Evolutionary conservation across 2,113 vertebrate genomes (phyloP).

Genomic region (Drymodes brunneopygia): DNA sequence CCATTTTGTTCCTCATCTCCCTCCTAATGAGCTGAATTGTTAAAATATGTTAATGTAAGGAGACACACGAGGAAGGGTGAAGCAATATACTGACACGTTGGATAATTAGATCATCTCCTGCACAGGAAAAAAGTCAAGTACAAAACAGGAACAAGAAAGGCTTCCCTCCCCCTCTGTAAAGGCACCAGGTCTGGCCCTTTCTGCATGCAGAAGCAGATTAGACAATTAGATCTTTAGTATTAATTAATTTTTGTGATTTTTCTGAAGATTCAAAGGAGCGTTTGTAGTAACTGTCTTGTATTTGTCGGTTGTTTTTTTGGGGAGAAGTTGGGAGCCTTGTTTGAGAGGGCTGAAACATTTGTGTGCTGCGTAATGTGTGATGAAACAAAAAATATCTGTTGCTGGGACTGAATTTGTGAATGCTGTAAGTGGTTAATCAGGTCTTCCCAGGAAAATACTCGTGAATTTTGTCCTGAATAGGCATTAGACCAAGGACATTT

Average conservation of each 20-base stretch:
- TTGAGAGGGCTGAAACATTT: neutral
- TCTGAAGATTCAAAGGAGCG: neutral
- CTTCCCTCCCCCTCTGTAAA: neutral
- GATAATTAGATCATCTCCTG: constrained; percentile 60
- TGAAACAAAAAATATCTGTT: neutral
- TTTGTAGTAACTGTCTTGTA: neutral
- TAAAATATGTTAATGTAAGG: constrained; percentile 51
- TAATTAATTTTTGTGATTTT: neutral
- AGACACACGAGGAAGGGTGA: constrained; percentile 12
- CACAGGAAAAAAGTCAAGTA: constrained; percentile 42
- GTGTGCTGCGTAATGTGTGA: neutral
- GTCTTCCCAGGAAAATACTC: neutral
- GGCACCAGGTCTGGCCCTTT: constrained; percentile 33
- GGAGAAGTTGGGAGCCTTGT: constrained; percentile 1
- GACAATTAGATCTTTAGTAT: constrained; percentile 13
- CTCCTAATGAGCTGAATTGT: constrained; percentile 32
- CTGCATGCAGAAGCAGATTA: constrained; percentile 57
- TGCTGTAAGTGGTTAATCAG: neutral
- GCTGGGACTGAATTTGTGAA: neutral
- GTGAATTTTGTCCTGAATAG: neutral
- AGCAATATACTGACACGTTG: constrained; percentile 45
- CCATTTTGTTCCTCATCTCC: neutral
- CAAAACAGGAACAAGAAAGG: constrained; percentile 60
- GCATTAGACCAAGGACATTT: neutral
- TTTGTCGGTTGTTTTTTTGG: neutral